Evolutionary conservation across 2,113 vertebrate genomes (phyloP).

Genomic region (Solea senegalensis): DNA sequence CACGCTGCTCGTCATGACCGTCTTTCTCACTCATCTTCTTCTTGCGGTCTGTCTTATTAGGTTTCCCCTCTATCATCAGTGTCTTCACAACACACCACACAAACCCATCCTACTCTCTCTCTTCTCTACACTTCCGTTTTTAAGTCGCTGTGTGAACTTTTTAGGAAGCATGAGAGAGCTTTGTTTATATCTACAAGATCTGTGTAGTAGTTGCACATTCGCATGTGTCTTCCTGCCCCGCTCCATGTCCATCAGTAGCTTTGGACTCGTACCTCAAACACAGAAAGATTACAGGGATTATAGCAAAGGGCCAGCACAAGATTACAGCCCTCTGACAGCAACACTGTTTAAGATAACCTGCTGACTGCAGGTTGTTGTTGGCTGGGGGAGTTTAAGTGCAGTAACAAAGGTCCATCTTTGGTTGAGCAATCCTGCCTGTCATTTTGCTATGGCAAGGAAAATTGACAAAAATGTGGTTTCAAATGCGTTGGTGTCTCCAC

Average conservation of each 20-base stretch:
- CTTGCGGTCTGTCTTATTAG: background rate
- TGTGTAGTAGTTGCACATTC: constrained; percentile 2
- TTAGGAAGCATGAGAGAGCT: background rate
- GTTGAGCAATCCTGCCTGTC: background rate
- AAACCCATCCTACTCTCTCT: background rate
- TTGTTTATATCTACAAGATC: constrained; percentile 11
- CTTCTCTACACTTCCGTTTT: constrained; percentile 15
- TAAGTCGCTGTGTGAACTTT: constrained; percentile 3
- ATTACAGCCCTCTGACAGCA: constrained; percentile 64
- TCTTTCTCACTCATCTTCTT: constrained; percentile 10
- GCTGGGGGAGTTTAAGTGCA: background rate
- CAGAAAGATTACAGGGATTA: constrained; percentile 74
- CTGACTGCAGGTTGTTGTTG: constrained; percentile 45
- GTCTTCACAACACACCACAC: background rate
- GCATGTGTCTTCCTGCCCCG: background rate
- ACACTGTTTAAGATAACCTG: constrained; percentile 53
- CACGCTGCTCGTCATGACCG: background rate
- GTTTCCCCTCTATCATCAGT: constrained; percentile 1
- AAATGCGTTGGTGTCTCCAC: background rate
- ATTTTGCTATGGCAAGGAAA: background rate
- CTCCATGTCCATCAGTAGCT: constrained; percentile 9
- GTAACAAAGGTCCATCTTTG: constrained; percentile 5
- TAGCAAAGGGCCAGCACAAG: constrained; percentile 54
- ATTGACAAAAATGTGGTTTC: background rate
- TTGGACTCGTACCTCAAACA: constrained; percentile 45